Evolutionary conservation across 1,140 invertebrate species (phyloP), one percentile per base, ranked within the genome.

Genomic region (Drosophila rufa): DNA sequence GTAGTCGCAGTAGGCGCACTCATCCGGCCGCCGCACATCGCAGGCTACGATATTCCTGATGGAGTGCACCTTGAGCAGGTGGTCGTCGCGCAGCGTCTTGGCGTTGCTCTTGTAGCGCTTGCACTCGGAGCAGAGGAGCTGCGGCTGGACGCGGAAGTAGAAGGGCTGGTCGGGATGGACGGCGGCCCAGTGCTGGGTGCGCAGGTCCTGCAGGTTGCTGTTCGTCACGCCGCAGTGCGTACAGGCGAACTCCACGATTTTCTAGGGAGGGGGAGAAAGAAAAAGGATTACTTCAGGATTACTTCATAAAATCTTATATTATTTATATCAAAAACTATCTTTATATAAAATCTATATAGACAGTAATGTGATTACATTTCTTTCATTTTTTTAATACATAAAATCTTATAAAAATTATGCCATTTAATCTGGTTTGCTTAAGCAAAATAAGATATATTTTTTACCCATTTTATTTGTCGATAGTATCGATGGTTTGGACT

Each of bases 61-160:
- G 4, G 25, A 3, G 14, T 87, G 83, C 0, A 8, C 22, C 5
- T 46, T 58, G 2, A 59, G 2, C 33, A 81, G 19, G 46, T 84
- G 84, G 0, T 68, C 53, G 1, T 86, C 68, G 27, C 69, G 56
- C 47, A 89, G 38, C 2, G 27, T 12, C 25, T 75, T 81, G 11
- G 84, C 73, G 22, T 61, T 84, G 45, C 80, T 60, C 9, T 17
- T 42, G 15, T 58, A 89, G 2, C 8, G n/a, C 14, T 56, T 61
- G 62, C 84, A 89, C 3, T 43, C 33, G 3, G 62, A 62, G 27
- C 84, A 89, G 27, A 76, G 62, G 1, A 89, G 48, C 17, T 66
- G 58, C 8, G 77, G 78, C 25, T 90, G 85, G 3, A 81, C 81
- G 8, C 69, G 73, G 42, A 89, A 89, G 19, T 75, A 84, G 51